These are phyloP conservation scores for Notodonta dromedarius DNA, from an alignment of 2,888 invertebrate species.

Conservation along the genomic window DNA sequence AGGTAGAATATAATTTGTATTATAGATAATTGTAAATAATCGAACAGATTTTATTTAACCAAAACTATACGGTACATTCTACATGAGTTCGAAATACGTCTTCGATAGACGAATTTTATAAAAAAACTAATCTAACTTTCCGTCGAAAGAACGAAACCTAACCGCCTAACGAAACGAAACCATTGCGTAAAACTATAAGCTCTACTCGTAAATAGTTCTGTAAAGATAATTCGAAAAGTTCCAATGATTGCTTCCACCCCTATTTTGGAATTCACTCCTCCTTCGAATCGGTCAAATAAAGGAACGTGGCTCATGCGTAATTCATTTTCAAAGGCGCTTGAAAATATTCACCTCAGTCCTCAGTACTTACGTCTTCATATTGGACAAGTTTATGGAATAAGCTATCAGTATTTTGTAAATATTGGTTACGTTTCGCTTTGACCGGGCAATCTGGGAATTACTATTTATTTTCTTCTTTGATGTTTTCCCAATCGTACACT, in stretches of 20 bases:
- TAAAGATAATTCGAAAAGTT: slow-evolving; percentile 37
- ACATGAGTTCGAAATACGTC: not conserved
- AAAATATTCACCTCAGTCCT: slow-evolving; percentile 29
- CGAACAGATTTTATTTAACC: too few relatives aligned
- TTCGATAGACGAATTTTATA: not conserved
- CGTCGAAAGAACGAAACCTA: slow-evolving; percentile 10
- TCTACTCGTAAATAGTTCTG: slow-evolving; percentile 23
- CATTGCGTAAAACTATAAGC: slow-evolving; percentile 28
- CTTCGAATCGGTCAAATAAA: slow-evolving; percentile 57
- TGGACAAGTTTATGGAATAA: slow-evolving; percentile 17
- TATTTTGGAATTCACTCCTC: slow-evolving; percentile 52
- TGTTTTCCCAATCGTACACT: too few relatives aligned
- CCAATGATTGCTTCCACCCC: slow-evolving; percentile 32
- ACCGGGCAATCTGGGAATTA: too few relatives aligned
- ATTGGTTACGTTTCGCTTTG: too few relatives aligned
- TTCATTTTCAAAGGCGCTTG: slow-evolving; percentile 51
- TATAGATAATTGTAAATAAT: too few relatives aligned
- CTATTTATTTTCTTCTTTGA: too few relatives aligned
- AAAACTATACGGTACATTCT: too few relatives aligned
- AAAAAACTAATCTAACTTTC: slow-evolving; percentile 18
- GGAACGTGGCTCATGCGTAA: slow-evolving; percentile 58
- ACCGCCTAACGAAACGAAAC: not conserved
- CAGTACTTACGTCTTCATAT: slow-evolving; percentile 20
- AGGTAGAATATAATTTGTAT: too few relatives aligned
- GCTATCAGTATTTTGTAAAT: not conserved